Evolutionary conservation across 64 coral and sea anemone species (phyloP), one percentile per base, ranked within the genome.

Genomic region (Stylophora pistillata): DNA sequence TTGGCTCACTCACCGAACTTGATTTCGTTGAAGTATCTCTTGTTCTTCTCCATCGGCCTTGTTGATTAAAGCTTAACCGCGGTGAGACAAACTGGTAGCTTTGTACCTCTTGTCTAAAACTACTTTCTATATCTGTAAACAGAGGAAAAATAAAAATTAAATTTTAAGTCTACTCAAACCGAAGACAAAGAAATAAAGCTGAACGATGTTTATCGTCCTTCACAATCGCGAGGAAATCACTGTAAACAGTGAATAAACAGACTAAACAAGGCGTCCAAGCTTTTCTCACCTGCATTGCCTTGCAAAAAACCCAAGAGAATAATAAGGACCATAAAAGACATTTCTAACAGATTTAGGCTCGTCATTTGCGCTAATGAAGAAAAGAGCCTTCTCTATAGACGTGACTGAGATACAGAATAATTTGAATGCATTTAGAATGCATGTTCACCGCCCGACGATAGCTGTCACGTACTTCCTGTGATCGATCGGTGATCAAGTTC

Each of bases 71-170:
- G 37, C 37, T 47, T 21, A 69, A 33, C 11, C 28, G 80, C 34
- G 62, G 62, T n/a, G 80, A n/a, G 17, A 84, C 34, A 68, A 84
- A 53, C 26, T 84, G 60, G 80, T 84, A 84, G 32, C 31, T 84
- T 84, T 21, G 80, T 23, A 84, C 11, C 52, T 84, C 30, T 21
- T 54, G 60, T 30, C 27, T 3, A 15, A 84, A 70, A 84, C 53
- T 84, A 3, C 34, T 64, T 1, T 33, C 20, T 26, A 10, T 18
- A 84, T 70, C 62, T 23, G 69, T 1, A 84, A 4, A 15, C 1
- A 53, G 9, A 27, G n/a, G 15, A 68, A 69, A 68, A 2, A 4
- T 2, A 9, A 53, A 53, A 84, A 84, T 30, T 5, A 68, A 69
- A 27, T 2, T 13, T 33, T 53, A 10, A 1, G 26, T 41, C 1